Evolutionary conservation across 2,113 vertebrate species (phyloP).

Genomic region (Riparia riparia): DNA sequence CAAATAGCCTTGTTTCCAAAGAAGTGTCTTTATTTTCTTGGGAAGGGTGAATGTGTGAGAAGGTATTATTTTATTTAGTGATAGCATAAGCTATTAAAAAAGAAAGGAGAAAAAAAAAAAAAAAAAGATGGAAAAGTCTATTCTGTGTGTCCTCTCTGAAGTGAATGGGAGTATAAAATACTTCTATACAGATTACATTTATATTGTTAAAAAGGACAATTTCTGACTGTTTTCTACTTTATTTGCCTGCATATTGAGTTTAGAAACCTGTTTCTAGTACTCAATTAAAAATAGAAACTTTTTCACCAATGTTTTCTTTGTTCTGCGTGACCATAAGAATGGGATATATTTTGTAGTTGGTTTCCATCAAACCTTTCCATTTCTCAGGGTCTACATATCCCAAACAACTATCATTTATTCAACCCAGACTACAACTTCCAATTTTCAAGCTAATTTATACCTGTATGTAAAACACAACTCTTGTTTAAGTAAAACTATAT

Average conservation of each 20-base stretch:
- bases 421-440: background rate
- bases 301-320: background rate
- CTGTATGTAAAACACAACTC: background rate
- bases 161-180: background rate
- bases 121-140: background rate
- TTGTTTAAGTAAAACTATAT: background rate
- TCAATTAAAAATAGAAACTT: background rate
- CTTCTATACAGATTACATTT: background rate
- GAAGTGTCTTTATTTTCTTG: background rate
- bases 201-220: background rate
- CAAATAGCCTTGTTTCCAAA: background rate
- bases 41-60: background rate
- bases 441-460: background rate
- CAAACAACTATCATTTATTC: background rate
- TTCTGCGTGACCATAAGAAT: background rate
- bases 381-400: background rate
- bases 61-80: background rate
- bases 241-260: background rate
- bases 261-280: background rate
- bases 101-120: background rate
- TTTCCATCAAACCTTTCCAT: background rate
- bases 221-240: background rate
- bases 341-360: background rate
- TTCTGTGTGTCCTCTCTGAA: background rate
- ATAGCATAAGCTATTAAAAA: background rate